Conservation (phyloP, 2,113 vertebrate species). For the Aspidoscelis tigris region DNA sequence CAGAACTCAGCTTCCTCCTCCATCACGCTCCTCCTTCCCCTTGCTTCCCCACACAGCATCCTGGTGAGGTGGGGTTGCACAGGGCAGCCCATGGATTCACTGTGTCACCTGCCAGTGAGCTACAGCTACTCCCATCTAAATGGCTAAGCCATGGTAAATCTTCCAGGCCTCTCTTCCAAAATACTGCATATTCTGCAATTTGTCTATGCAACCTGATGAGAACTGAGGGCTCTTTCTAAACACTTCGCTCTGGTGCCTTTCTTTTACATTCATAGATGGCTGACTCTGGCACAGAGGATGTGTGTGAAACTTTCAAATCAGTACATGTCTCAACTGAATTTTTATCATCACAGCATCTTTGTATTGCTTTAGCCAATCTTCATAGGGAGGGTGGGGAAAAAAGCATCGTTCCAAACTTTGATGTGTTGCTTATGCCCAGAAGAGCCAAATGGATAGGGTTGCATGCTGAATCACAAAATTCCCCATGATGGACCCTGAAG, state of each 20-base stretch:
- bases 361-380: background rate
- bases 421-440: background rate
- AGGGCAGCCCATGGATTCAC: too few relatives aligned
- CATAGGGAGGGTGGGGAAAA: background rate
- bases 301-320: background rate
- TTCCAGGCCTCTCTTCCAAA: background rate
- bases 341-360: background rate
- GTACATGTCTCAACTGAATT: background rate
- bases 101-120: too few relatives aligned
- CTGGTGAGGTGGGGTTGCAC: too few relatives aligned
- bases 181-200: background rate
- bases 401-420: background rate
- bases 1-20: too few relatives aligned
- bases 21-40: too few relatives aligned
- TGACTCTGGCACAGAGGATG: background rate
- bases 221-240: background rate
- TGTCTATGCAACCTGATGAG: background rate
- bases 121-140: too few relatives aligned
- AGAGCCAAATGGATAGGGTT: background rate
- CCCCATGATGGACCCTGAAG: background rate
- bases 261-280: background rate
- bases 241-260: background rate
- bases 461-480: background rate
- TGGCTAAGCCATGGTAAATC: background rate
- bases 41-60: too few relatives aligned